A percentile compares a stretch with the other conserved stretches of the same genome.
phyloP scores from a whole-genome alignment of 2,113 vertebrate genomes.

The Hyperoodon ampullatus region DNA sequence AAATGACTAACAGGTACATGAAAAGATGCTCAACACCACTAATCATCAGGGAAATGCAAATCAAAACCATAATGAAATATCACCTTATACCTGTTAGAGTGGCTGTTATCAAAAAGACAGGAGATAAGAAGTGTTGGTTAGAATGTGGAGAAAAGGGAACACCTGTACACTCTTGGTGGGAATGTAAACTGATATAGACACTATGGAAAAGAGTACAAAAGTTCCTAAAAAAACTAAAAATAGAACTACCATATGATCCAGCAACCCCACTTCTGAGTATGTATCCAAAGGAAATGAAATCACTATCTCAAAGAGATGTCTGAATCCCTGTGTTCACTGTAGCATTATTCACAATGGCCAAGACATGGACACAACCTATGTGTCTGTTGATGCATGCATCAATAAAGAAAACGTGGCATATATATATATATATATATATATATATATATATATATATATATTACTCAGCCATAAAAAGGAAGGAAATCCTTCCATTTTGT shows the following conservation, averaged over 20 bases:
- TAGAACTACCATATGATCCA: not conserved
- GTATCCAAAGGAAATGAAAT: not conserved
- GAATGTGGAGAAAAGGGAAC: not conserved
- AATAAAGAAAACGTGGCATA: not conserved
- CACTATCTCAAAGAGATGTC: not conserved
- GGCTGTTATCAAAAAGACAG: not conserved
- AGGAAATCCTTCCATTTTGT: not conserved
- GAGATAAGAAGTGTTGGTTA: not conserved
- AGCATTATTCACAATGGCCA: not conserved
- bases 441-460: not conserved
- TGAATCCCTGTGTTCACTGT: not conserved
- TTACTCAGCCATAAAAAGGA: not conserved
- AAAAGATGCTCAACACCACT: not conserved
- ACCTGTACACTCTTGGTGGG: not conserved
- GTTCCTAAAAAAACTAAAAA: not conserved
- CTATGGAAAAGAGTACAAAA: not conserved
- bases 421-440: too few species aligned
- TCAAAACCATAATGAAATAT: not conserved
- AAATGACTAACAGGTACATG: not conserved
- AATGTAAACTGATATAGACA: not conserved
- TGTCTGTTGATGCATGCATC: not conserved
- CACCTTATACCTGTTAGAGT: not conserved
- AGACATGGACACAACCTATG: not conserved
- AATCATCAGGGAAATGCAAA: not conserved
- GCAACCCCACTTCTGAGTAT: not conserved